Evolutionary conservation across 1,140 invertebrate genomes (phyloP).

Genomic region (Nasonia giraulti): DNA sequence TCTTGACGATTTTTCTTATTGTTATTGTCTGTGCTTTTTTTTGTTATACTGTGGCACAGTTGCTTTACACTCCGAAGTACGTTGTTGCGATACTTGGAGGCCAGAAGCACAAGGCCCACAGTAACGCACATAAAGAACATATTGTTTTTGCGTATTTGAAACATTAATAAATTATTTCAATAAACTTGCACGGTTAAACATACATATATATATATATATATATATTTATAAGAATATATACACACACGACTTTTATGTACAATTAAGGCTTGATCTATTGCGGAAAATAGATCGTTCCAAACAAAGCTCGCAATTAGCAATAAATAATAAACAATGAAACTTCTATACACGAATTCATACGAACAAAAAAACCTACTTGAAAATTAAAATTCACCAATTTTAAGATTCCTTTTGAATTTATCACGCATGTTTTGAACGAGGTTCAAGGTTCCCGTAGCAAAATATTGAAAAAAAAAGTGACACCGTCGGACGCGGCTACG

Average conservation of each 20-base stretch:
- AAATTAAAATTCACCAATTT: neutral
- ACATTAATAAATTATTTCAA: conserved; percentile 56
- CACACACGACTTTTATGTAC: conserved; percentile 43
- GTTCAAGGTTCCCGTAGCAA: conserved; percentile 58
- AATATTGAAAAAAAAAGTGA: conserved; percentile 34
- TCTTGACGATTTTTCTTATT: conserved; percentile 46
- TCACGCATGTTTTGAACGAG: conserved; percentile 37
- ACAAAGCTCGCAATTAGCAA: conserved; percentile 5
- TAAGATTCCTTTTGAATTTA: neutral
- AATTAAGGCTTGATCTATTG: conserved; percentile 12
- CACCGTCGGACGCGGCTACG: conserved; percentile 48
- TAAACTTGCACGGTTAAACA: conserved; percentile 34
- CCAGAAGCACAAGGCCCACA: conserved; percentile 67
- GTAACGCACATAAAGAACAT: conserved; percentile 70
- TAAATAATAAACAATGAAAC: conserved; percentile 24
- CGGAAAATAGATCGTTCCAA: conserved; percentile 14
- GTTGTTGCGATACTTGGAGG: conserved; percentile 71
- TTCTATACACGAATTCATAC: neutral
- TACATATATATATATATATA: conserved; percentile 16
- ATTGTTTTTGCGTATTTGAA: conserved; percentile 59
- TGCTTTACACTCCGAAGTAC: conserved; percentile 67
- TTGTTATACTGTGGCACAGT: conserved; percentile 63
- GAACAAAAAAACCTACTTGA: conserved; percentile 40
- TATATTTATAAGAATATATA: conserved; percentile 18
- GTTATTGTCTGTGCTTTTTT: conserved; percentile 42